Evolutionary conservation across 2,797 vertebrate species (phyloP).

Genomic region (Propithecus perrieri): DNA sequence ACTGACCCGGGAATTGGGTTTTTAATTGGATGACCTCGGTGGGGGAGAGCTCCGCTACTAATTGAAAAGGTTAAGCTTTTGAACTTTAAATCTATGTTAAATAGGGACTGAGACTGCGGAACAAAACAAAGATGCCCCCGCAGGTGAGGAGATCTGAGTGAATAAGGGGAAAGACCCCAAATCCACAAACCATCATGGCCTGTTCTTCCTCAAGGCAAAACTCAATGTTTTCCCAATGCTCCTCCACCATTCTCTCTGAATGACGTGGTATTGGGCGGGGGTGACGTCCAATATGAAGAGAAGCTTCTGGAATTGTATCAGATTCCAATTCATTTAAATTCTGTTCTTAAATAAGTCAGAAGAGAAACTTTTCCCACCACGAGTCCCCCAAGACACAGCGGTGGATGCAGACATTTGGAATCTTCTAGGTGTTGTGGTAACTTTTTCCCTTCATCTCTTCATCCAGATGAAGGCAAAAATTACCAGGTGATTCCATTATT

Average conservation of each 20-base stretch:
- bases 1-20: background rate
- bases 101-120: background rate
- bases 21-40: background rate
- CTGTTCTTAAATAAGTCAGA: background rate
- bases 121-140: background rate
- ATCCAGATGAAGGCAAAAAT: background rate
- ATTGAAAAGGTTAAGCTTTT: slow-evolving; percentile 16
- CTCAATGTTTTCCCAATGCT: background rate
- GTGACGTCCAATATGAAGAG: background rate
- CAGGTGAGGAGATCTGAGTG: fast-evolving
- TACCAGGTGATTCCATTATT: background rate
- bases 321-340: background rate
- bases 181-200: fast-evolving
- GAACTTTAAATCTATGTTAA: background rate
- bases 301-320: slow-evolving; percentile 5
- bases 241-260: background rate
- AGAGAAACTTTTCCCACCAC: fast-evolving
- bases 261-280: background rate
- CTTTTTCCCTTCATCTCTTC: background rate
- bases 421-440: background rate
- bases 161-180: background rate
- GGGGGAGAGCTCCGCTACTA: background rate
- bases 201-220: background rate
- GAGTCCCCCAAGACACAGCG: background rate
- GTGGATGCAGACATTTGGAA: background rate